Percentiles rank a stretch among this genome's conserved stretches.
These are phyloP conservation scores for Plebejus anna DNA, from an alignment of 2,888 invertebrate species.

Conservation along the genomic window DNA sequence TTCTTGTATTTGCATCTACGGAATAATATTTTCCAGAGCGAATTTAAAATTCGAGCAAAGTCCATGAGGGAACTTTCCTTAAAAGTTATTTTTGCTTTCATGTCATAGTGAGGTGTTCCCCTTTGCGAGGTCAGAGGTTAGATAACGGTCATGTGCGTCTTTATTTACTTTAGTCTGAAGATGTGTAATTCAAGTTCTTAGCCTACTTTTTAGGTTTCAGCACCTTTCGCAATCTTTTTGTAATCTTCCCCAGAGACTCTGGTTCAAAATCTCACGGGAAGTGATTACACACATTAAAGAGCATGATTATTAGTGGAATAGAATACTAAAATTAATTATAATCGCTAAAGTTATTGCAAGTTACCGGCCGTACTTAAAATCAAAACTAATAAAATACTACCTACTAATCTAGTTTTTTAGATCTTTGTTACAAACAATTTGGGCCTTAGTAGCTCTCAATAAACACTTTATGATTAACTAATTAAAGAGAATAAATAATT, in stretches of 20 bases:
- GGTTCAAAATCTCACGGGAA: too few relatives aligned
- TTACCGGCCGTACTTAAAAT: too few relatives aligned
- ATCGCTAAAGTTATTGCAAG: too few relatives aligned
- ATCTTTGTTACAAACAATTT: too few relatives aligned
- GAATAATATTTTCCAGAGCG: not conserved
- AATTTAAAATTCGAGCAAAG: not conserved
- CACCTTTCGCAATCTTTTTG: not conserved
- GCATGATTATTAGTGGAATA: too few relatives aligned
- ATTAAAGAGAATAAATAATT: too few relatives aligned
- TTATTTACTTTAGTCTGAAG: not conserved
- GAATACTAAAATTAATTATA: too few relatives aligned
- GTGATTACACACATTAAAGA: too few relatives aligned
- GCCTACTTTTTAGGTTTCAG: not conserved
- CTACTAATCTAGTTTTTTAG: too few relatives aligned
- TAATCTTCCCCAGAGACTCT: not conserved
- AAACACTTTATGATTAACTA: too few relatives aligned
- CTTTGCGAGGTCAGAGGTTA: slow-evolving; percentile 1
- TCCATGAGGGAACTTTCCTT: not conserved
- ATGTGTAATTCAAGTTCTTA: not conserved
- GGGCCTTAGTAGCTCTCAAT: too few relatives aligned
- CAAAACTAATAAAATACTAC: too few relatives aligned
- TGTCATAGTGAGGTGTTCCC: not conserved
- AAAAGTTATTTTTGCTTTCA: slow-evolving; percentile 3
- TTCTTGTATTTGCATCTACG: not conserved
- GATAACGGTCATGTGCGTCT: not conserved